Percentiles rank a stretch among this genome's conserved stretches.
Conservation (phyloP, 2,888 invertebrate genomes). For the Pollenia griseotomentosa region DNA sequence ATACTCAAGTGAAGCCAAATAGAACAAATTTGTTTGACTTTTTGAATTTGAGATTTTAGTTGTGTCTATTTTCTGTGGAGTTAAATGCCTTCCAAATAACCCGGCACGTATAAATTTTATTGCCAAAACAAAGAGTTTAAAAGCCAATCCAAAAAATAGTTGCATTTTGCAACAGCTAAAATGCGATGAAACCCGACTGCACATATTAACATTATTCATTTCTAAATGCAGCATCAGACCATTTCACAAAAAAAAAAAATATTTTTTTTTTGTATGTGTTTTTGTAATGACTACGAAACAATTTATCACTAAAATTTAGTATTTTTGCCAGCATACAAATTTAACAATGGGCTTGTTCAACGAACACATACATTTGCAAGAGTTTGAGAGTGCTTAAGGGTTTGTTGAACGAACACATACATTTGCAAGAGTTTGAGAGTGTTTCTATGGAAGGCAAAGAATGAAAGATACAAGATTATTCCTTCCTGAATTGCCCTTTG, state of each 20-base stretch:
- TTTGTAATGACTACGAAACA: conserved; percentile 20
- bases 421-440: too few species aligned
- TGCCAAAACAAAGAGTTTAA: conserved; percentile 14
- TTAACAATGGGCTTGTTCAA: background rate
- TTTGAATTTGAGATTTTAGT: background rate
- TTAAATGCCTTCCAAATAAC: background rate
- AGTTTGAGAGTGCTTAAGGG: too few species aligned
- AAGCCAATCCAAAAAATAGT: background rate
- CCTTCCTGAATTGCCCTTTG: too few species aligned
- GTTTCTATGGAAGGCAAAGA: too few species aligned
- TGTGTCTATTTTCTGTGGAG: background rate
- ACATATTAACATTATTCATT: conserved; percentile 7
- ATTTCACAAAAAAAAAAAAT: background rate
- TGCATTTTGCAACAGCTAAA: background rate
- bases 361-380: too few species aligned
- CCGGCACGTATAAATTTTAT: conserved; percentile 7
- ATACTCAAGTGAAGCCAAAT: background rate
- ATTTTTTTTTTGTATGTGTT: conserved; percentile 13
- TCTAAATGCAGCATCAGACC: conserved; percentile 1
- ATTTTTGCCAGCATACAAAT: conserved; percentile 21
- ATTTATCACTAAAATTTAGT: conserved; percentile 42
- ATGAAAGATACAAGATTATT: too few species aligned
- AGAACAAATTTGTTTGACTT: background rate
- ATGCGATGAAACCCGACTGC: background rate
- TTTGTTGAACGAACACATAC: too few species aligned